phyloP scores from a whole-genome alignment of 2,888 invertebrate species.

The Caenorhabditis afra region DNA sequence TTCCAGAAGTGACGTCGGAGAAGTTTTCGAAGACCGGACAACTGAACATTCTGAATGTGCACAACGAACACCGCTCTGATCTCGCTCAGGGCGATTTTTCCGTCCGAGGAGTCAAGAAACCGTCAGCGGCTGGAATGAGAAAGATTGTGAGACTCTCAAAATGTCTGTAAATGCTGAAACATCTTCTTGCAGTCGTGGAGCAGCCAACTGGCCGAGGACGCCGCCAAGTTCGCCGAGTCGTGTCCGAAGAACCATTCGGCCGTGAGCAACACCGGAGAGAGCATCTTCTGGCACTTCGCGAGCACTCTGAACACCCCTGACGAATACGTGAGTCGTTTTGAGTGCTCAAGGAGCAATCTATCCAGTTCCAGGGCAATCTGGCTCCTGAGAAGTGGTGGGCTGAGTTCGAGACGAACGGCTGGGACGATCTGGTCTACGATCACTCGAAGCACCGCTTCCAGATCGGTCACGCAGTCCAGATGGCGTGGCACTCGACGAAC shows the following conservation, averaged over 20 bases:
- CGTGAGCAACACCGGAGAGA: constrained; percentile 24
- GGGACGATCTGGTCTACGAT: constrained; percentile 39
- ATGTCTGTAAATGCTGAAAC: background rate
- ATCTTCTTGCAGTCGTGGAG: constrained; percentile 35
- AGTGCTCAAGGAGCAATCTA: background rate
- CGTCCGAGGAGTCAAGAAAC: constrained; percentile 33
- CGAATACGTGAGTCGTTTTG: constrained; percentile 23
- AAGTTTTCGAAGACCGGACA: constrained; percentile 22
- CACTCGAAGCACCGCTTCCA: constrained; percentile 32
- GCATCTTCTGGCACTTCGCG: constrained; percentile 41
- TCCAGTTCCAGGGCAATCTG: constrained; percentile 21
- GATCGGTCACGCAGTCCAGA: constrained; percentile 46
- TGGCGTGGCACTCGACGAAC: constrained; percentile 47
- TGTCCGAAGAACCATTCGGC: constrained; percentile 48
- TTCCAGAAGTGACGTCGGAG: constrained; percentile 11
- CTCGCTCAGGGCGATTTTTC: constrained; percentile 28
- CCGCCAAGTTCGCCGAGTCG: constrained; percentile 28
- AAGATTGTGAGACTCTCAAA: constrained; percentile 21
- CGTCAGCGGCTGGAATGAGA: constrained; percentile 28
- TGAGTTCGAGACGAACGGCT: constrained; percentile 44
- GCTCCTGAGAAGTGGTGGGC: constrained; percentile 39
- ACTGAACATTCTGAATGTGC: constrained; percentile 33
- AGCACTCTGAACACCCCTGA: constrained; percentile 29
- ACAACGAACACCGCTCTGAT: constrained; percentile 38
- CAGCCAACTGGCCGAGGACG: background rate